These are phyloP conservation scores for Volucella inanis DNA, from an alignment of 2,888 invertebrate species.

Conservation along the genomic window DNA sequence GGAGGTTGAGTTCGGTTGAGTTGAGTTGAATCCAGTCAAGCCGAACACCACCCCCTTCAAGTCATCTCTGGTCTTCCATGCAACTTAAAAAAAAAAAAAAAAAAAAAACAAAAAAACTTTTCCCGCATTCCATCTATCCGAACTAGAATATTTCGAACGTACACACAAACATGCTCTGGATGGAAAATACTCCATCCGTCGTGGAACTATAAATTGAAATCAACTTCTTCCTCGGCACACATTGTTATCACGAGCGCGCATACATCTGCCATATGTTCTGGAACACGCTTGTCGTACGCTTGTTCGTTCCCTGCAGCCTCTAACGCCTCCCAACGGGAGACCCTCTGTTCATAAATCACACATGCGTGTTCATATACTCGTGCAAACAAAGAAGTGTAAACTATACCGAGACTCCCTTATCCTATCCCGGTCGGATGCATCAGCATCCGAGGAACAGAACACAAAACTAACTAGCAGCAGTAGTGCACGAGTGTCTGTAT, in stretches of 20 bases:
- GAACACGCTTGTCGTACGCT: conserved; percentile 26
- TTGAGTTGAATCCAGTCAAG: not conserved
- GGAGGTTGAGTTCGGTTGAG: not conserved
- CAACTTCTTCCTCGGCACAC: conserved; percentile 60
- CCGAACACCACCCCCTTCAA: not conserved
- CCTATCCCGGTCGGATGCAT: conserved; percentile 17
- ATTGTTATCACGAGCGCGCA: conserved; percentile 59
- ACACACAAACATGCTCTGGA: conserved; percentile 8
- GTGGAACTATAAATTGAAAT: conserved; percentile 68
- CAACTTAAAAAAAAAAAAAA: conserved; percentile 64
- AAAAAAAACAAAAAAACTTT: conserved; percentile 64
- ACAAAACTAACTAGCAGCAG: not conserved
- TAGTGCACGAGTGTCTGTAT: not conserved
- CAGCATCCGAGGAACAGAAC: conserved; percentile 3
- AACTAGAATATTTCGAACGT: not conserved
- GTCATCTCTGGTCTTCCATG: not conserved
- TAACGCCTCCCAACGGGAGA: not conserved
- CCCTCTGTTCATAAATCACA: conserved; percentile 68
- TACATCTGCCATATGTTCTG: conserved; percentile 36
- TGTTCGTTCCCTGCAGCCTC: not conserved
- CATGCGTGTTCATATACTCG: conserved; percentile 47
- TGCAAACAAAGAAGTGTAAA: conserved; percentile 49
- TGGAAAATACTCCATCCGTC: not conserved
- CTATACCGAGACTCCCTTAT: not conserved
- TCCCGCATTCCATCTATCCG: conserved; percentile 13